Evolutionary conservation across 2,888 invertebrate genomes (phyloP).

Genomic region (Habrosyne pyritoides): DNA sequence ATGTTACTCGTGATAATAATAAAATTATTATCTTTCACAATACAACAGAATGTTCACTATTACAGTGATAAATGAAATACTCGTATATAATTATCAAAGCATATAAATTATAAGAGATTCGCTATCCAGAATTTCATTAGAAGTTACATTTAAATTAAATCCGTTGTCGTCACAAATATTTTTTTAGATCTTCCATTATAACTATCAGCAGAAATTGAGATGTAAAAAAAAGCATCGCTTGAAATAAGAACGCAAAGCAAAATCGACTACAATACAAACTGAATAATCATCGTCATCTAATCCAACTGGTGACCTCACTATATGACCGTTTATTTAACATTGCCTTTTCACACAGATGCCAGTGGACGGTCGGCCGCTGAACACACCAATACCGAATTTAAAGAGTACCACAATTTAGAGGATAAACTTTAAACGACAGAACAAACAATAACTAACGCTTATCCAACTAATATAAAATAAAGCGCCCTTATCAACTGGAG

Average conservation of each 20-base stretch:
- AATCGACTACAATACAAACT: background rate
- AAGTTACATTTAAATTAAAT: background rate
- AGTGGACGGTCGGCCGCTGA: constrained; percentile 24
- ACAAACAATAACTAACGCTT: constrained; percentile 7
- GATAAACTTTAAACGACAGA: background rate
- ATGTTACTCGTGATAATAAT: background rate
- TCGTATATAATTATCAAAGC: background rate
- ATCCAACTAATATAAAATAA: constrained; percentile 33
- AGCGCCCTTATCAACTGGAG: constrained; percentile 42
- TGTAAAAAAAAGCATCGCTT: background rate
- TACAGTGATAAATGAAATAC: background rate
- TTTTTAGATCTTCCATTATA: background rate
- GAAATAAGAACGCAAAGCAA: background rate
- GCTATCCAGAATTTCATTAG: background rate
- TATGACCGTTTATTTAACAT: constrained; percentile 28
- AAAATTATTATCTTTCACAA: background rate
- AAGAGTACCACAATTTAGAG: background rate
- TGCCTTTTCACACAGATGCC: constrained; percentile 31
- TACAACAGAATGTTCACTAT: background rate
- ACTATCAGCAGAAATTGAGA: background rate
- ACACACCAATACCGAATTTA: constrained; percentile 11
- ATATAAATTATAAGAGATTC: background rate
- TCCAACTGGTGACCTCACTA: constrained; percentile 2
- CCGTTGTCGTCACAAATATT: no score
- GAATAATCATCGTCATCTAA: constrained; percentile 6